phyloP scores from a whole-genome alignment of 1,140 invertebrate species.

The Lordiphosa collinella region DNA sequence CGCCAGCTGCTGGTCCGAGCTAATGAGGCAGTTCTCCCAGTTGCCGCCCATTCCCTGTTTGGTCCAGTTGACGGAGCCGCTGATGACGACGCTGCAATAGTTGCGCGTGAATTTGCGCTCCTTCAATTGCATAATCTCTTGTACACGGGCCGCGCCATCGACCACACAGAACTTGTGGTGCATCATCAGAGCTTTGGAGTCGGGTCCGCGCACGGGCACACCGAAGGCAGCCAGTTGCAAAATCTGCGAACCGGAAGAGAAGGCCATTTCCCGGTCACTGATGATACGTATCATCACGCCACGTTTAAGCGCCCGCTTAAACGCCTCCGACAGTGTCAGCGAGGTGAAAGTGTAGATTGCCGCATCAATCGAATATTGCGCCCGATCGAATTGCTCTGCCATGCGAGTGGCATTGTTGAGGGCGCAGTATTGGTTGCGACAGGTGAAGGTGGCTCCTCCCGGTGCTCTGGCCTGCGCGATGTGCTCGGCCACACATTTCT shows the following conservation, averaged over 20 bases:
- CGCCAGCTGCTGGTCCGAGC: constrained; percentile 6
- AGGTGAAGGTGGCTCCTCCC: not conserved
- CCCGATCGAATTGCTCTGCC: constrained; percentile 36
- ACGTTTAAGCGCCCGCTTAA: constrained; percentile 37
- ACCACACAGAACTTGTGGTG: too few species aligned
- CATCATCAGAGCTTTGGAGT: too few species aligned
- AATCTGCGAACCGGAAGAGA: too few species aligned
- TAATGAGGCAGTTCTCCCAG: constrained; percentile 62
- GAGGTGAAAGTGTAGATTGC: constrained; percentile 64
- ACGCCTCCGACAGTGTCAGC: constrained; percentile 2
- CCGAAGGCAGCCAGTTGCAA: too few species aligned
- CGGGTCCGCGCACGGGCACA: too few species aligned
- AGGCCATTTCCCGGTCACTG: too few species aligned
- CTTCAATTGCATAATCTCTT: constrained; percentile 12
- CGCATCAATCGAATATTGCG: constrained; percentile 54
- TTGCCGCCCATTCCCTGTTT: constrained; percentile 49
- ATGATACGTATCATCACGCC: too few species aligned
- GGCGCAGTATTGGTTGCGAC: constrained; percentile 38
- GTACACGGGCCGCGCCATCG: constrained; percentile 32
- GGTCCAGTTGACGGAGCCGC: constrained; percentile 66
- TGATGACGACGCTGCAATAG: constrained; percentile 21
- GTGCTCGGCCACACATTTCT: not conserved
- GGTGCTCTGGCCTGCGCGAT: too few species aligned
- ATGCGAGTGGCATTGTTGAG: constrained; percentile 19
- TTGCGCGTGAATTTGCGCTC: not conserved